Evolutionary conservation across 2,113 vertebrate genomes (phyloP).

Genomic region (Calyptomena viridis): DNA sequence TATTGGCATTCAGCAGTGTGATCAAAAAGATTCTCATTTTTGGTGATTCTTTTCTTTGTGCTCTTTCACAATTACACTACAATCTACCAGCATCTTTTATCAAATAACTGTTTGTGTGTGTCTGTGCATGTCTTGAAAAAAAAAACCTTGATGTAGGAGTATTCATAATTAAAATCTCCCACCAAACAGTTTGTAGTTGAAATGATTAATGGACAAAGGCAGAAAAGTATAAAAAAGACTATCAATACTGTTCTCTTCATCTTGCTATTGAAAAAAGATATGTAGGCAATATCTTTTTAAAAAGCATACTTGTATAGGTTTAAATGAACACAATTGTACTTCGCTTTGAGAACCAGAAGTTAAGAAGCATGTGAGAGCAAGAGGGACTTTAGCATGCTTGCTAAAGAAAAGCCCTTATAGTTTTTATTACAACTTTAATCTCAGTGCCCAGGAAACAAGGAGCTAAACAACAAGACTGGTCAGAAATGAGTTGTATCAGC

Average conservation of each 20-base stretch:
- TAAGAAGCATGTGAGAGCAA: neutral
- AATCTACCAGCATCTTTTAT: neutral
- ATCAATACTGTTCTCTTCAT: neutral
- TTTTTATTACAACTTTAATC: neutral
- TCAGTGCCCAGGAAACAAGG: neutral
- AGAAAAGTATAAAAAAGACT: neutral
- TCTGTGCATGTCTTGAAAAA: neutral
- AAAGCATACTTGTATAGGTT: neutral
- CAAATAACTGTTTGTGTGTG: neutral
- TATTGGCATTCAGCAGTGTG: neutral
- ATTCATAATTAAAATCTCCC: neutral
- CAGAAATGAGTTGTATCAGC: neutral
- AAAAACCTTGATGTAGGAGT: too few relatives aligned
- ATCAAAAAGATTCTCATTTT: neutral
- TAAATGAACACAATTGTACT: neutral
- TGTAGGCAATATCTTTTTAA: neutral
- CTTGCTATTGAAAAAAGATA: neutral
- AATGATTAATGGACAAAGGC: neutral
- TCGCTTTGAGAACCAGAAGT: neutral
- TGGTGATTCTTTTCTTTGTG: neutral
- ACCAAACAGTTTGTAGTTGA: neutral
- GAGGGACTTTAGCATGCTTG: neutral
- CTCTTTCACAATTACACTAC: neutral
- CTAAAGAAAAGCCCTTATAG: neutral
- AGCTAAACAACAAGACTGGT: neutral